Evolutionary conservation across 1,140 invertebrate genomes (phyloP), one percentile per base, ranked within the genome.

Genomic region (Camponotus vicinus): DNA sequence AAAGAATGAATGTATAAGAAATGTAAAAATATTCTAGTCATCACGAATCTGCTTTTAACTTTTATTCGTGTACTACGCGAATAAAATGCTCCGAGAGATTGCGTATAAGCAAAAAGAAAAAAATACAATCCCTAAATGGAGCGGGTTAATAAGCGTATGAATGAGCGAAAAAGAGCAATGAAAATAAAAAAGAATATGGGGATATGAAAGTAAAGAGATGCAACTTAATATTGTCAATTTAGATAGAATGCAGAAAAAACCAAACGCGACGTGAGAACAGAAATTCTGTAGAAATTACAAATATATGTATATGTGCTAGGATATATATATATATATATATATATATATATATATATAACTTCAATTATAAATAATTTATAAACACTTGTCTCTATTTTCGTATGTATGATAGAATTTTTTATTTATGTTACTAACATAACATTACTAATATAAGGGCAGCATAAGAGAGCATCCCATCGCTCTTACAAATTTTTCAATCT

Each of bases 11-110:
- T 93, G 88, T 93, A 92, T 92, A 91, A 52, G 4, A 92, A 93
- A 88, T 93, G 92, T 93, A 93, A 94, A 91, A 89, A 93, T 93
- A 93, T 93, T 94, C 94, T 94, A 94, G 94, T 94, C 94, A 94
- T 77, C 86, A 91, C 87, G 67, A 93, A 92, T 93, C 89, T 92
- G 90, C 91, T 93, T 92, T 89, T 92, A 89, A 91, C 69, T 78
- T 88, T 90, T 91, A 79, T 88, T 84, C 87, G 34, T 32, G 61
- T 85, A 21, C 27, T 27, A 89, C 61, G 71, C 82, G 76, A 87
- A 73, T 57, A 40, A 52, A 52, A 67, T 86, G 87, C 67, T 82
- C 76, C 63, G 66, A 63, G 77, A 86, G 85, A 86, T 90, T 89
- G 86, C 76, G 73, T 63, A 61, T 90, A 70, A 37, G 9, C 69